phyloP scores from a whole-genome alignment of 2,888 invertebrate species.

The Biston stratarius region DNA sequence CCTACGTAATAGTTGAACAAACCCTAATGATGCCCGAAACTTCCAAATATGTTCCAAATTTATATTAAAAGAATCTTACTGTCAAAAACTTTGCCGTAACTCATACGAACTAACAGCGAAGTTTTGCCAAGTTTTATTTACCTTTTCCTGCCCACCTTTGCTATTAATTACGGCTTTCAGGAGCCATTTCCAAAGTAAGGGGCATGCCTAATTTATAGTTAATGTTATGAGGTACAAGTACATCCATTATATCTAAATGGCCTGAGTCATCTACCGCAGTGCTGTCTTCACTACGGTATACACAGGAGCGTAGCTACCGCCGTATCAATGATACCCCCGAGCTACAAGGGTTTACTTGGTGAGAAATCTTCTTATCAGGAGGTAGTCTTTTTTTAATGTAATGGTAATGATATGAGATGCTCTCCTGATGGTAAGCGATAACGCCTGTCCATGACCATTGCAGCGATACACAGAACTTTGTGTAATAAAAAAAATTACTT shows the following conservation, averaged over 20 bases:
- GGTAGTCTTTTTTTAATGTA: too few species aligned
- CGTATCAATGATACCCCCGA: too few species aligned
- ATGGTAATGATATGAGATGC: too few species aligned
- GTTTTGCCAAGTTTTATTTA: constrained; percentile 23
- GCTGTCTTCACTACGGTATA: constrained; percentile 51
- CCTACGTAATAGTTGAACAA: too few species aligned
- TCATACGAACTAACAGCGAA: constrained; percentile 13
- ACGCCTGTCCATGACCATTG: too few species aligned
- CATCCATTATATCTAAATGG: constrained; percentile 45
- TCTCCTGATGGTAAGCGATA: too few species aligned
- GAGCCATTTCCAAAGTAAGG: constrained; percentile 26
- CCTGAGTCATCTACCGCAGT: constrained; percentile 76
- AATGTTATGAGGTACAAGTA: constrained; percentile 27
- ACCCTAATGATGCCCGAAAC: not conserved
- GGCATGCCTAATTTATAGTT: constrained; percentile 35
- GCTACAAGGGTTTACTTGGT: too few species aligned
- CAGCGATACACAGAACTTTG: too few species aligned
- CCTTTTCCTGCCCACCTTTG: constrained; percentile 18
- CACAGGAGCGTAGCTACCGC: not conserved
- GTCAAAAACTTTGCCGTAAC: constrained; percentile 18
- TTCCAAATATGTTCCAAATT: constrained; percentile 7
- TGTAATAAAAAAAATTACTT: too few species aligned
- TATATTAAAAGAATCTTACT: constrained; percentile 14
- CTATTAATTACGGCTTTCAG: constrained; percentile 32
- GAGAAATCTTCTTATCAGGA: too few species aligned